Evolutionary conservation across 1,140 invertebrate genomes (phyloP), one percentile per base, ranked within the genome.

Genomic region (Pseudomyrmex flavicornis): DNA sequence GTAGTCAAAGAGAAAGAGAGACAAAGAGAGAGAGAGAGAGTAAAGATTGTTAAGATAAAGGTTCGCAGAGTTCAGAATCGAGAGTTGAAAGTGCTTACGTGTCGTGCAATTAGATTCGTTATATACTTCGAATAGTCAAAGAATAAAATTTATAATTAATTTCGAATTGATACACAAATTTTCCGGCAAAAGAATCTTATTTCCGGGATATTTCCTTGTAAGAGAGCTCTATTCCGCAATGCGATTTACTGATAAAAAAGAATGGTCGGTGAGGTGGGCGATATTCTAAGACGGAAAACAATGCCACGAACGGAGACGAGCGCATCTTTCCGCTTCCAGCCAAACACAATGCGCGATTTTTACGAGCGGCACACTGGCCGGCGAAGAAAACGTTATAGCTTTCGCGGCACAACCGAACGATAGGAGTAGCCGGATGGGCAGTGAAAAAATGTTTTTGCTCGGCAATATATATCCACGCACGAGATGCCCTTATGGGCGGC

Each of bases 341-440:
- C 85, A 88, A 88, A 86, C 63, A 88, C 87, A 88, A 88, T 88
- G 82, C 87, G 82, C 83, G 73, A 88, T 88, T 88, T 88, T 88
- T 88, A 88, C 85, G 85, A 88, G 70, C 77, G 35, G 35, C 35
- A 62, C 62, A 12, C 50, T 52, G 56, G 56, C n/a, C n/a, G 79
- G 58, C 44, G 61, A 68, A 85, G 77, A 56, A 84, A 76, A 77
- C 65, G 82, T 84, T 84, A 69, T 69, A 22, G 65, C 82, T 68
- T 73, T 62, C 76, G 70, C 83, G 76, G 46, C 12, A 86, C 46
- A 84, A 79, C 69, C 52, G 65, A 79, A 79, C 54, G 44, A 80
- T 52, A 52, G 54, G 22, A 70, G 76, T 48, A 74, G 70, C 52
- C 52, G 58, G 46, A 50, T 22, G 69, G 69, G 73, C 56, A 15